phyloP scores from a whole-genome alignment of 2,888 invertebrate genomes.

The Bellardia bayeri region DNA sequence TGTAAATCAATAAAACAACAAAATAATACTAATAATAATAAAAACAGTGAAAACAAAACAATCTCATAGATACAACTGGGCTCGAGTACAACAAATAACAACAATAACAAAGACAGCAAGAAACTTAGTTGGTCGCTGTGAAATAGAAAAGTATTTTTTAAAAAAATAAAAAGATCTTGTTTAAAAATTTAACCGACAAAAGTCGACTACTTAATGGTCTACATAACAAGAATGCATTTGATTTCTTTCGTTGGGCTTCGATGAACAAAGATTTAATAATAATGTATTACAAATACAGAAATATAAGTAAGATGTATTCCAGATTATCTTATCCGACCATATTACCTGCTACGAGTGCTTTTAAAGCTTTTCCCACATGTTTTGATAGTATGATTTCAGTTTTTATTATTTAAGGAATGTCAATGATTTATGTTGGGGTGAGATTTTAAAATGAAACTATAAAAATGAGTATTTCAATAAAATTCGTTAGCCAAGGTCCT shows the following conservation, averaged over 20 bases:
- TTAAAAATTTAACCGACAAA: neutral
- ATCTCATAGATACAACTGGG: conserved; percentile 56
- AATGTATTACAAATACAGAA: neutral
- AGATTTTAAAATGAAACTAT: no score
- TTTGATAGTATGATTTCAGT: no score
- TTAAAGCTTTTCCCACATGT: no score
- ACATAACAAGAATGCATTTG: neutral
- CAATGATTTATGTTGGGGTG: no score
- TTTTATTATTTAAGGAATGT: no score
- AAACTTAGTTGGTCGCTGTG: conserved; percentile 45
- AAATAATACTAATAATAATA: neutral
- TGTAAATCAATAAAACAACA: conserved; percentile 68
- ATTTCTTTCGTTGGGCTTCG: neutral
- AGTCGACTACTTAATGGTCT: neutral
- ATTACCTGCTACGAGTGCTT: no score
- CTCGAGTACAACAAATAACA: conserved; percentile 16
- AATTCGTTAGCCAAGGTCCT: no score
- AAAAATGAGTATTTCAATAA: no score
- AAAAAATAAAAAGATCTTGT: neutral
- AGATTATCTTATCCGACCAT: no score
- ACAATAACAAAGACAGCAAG: conserved; percentile 19
- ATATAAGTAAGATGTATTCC: neutral
- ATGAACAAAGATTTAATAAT: neutral
- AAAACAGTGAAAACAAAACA: conserved; percentile 27
- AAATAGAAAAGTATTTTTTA: conserved; percentile 17